Percentiles rank a stretch among this genome's conserved stretches.
Evolutionary conservation across 30 jellyfish, hydroid and myxozoan genomes (phyloP).

Genomic region (Hydractinia symbiolongicarpus): DNA sequence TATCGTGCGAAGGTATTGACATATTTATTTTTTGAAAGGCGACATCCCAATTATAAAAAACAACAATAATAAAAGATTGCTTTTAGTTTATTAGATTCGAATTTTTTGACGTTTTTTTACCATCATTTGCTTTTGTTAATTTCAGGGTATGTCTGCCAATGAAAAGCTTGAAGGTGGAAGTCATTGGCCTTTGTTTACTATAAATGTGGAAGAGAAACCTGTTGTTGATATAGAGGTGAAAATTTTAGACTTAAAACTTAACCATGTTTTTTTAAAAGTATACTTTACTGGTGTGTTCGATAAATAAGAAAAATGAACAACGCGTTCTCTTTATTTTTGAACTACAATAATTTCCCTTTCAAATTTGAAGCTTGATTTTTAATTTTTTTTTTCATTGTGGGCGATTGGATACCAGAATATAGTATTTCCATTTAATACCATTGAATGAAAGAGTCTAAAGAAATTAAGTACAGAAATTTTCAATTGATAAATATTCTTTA

Average conservation of each 20-base stretch:
- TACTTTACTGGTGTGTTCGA: neutral
- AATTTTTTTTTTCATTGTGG: too few relatives aligned
- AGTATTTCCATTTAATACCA: too few relatives aligned
- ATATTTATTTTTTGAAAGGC: neutral
- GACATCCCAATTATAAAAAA: neutral
- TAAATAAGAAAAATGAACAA: too few relatives aligned
- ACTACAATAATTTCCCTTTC: too few relatives aligned
- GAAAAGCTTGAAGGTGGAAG: conserved; percentile 86
- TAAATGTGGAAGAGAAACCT: conserved; percentile 47
- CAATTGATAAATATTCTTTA: too few relatives aligned
- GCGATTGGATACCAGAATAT: too few relatives aligned
- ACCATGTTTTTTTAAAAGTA: neutral
- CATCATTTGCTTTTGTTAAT: neutral
- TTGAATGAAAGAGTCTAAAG: too few relatives aligned
- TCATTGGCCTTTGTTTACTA: conserved; percentile 91
- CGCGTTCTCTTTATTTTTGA: too few relatives aligned
- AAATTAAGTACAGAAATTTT: too few relatives aligned
- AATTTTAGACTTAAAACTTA: neutral
- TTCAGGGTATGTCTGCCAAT: conserved; percentile 75
- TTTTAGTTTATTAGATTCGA: neutral
- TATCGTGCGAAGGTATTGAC: conserved; percentile 55
- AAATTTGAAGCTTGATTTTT: too few relatives aligned
- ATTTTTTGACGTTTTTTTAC: neutral
- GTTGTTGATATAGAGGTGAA: conserved; percentile 55
- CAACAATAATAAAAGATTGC: neutral